Percentiles rank a stretch among this genome's conserved stretches.
phyloP scores from a whole-genome alignment of 92 coral and sea anemone genomes.

The Porites divaricata region DNA sequence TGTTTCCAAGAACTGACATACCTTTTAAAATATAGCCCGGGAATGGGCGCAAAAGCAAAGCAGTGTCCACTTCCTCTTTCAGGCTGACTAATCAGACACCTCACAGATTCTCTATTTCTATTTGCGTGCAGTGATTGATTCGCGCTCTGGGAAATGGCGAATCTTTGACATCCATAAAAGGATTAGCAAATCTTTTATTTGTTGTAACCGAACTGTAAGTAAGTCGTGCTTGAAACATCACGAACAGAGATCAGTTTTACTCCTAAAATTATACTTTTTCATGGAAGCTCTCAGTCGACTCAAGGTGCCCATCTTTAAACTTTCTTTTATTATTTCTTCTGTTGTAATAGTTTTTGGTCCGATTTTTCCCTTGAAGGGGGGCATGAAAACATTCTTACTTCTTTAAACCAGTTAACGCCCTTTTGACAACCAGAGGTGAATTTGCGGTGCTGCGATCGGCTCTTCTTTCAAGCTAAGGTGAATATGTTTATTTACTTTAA shows the following conservation, averaged over 20 bases:
- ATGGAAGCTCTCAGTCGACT: too few species aligned
- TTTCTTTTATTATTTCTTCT: background rate
- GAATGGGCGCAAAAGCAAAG: background rate
- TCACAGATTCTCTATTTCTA: too few species aligned
- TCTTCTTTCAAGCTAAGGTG: background rate
- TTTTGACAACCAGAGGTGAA: background rate
- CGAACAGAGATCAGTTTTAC: background rate
- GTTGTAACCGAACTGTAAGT: background rate
- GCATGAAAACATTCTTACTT: conserved; percentile 25
- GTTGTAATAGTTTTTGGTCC: background rate
- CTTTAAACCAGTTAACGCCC: conserved; percentile 43
- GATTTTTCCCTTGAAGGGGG: conserved; percentile 28
- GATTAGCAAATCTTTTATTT: conserved; percentile 13
- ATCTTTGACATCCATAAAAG: conserved; percentile 16
- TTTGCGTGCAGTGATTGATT: conserved; percentile 2
- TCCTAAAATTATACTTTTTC: too few species aligned
- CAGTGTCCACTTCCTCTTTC: background rate
- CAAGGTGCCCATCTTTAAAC: background rate
- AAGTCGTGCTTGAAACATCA: conserved; percentile 2
- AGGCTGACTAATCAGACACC: background rate
- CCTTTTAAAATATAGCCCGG: background rate
- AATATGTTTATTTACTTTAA: background rate
- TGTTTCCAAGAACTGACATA: background rate
- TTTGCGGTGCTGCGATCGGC: background rate
- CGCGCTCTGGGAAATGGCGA: conserved; percentile 8